Conservation (phyloP, 2,888 invertebrate species). For the Machimus rusticus region DNA sequence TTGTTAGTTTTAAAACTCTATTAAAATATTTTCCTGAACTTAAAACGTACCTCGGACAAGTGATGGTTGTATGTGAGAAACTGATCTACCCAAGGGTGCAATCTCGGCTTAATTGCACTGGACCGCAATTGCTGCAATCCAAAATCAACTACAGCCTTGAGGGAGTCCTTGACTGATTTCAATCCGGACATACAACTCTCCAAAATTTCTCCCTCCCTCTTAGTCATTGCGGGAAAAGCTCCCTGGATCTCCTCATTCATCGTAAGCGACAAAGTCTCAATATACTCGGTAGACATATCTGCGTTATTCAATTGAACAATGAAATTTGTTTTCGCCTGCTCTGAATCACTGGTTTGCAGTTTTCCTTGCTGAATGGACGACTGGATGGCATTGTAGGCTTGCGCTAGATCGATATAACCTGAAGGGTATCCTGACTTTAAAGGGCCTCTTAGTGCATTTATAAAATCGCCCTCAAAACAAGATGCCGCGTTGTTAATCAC, state of each 20-base stretch:
- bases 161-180: slow-evolving; percentile 60
- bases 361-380: slow-evolving; percentile 81
- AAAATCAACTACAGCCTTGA: slow-evolving; percentile 75
- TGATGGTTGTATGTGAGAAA: slow-evolving; percentile 81
- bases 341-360: slow-evolving; percentile 79
- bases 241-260: slow-evolving; percentile 75
- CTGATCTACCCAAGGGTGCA: slow-evolving; percentile 84
- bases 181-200: slow-evolving; percentile 73
- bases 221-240: slow-evolving; percentile 69
- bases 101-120: slow-evolving; percentile 82
- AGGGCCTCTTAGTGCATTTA: slow-evolving; percentile 74
- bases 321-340: slow-evolving; percentile 78
- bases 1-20: neutral
- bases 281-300: slow-evolving; percentile 89
- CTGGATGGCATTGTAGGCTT: slow-evolving; percentile 85
- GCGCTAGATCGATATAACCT: slow-evolving; percentile 78
- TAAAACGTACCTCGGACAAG: slow-evolving; percentile 71
- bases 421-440: slow-evolving; percentile 80
- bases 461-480: slow-evolving; percentile 85
- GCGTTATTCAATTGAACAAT: slow-evolving; percentile 86
- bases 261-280: slow-evolving; percentile 82
- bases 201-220: slow-evolving; percentile 74
- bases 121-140: slow-evolving; percentile 81
- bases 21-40: neutral
- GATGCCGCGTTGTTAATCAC: slow-evolving; percentile 93